Evolutionary conservation across 2,888 invertebrate species (phyloP).

Genomic region (Koerneria pararmatus): DNA sequence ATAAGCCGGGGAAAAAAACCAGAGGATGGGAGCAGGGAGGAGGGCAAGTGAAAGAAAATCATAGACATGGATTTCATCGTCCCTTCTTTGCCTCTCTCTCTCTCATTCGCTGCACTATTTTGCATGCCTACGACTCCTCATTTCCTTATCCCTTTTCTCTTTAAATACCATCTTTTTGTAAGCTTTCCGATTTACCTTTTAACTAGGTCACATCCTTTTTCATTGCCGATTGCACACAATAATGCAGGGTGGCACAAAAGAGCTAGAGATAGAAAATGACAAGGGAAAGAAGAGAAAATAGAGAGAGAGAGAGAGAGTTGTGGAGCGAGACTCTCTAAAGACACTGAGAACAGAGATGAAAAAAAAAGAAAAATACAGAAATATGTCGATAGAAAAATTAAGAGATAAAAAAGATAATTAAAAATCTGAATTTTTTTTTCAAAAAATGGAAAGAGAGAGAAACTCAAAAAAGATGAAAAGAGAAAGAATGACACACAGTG

Average conservation of each 20-base stretch:
- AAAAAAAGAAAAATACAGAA: not conserved
- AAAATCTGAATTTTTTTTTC: no score
- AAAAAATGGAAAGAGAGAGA: no score
- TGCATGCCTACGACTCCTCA: not conserved
- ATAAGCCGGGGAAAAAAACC: not conserved
- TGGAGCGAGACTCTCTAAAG: not conserved
- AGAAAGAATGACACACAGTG: not conserved
- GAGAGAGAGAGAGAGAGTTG: not conserved
- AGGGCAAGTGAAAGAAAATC: not conserved
- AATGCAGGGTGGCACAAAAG: not conserved
- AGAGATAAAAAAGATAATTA: not conserved
- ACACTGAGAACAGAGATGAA: not conserved
- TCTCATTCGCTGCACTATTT: not conserved
- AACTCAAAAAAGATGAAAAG: not conserved
- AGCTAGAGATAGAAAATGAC: not conserved
- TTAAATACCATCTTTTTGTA: not conserved
- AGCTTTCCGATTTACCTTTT: not conserved
- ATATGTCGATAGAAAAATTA: not conserved
- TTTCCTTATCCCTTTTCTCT: not conserved
- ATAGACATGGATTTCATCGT: not conserved
- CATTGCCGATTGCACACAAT: not conserved
- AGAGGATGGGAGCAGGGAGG: not conserved
- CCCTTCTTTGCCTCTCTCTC: conserved; percentile 10
- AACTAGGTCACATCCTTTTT: not conserved
- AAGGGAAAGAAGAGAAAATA: not conserved